Percentiles rank a stretch among this genome's conserved stretches.
Evolutionary conservation across 2,888 invertebrate genomes (phyloP).

Genomic region (Diarsia brunnea): DNA sequence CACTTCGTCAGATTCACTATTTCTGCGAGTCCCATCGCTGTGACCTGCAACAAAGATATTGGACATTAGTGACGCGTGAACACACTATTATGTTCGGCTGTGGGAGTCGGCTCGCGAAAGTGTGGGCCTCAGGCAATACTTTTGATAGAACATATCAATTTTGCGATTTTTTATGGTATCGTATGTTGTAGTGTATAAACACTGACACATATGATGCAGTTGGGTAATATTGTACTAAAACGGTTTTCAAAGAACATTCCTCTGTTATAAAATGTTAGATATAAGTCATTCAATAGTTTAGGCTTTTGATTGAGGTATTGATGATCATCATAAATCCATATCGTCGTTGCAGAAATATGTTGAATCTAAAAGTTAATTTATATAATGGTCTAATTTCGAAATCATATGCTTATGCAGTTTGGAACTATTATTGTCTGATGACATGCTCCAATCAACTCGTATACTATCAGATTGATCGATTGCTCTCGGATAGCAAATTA

Average conservation of each 20-base stretch:
- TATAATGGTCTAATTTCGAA: slow-evolving; percentile 44
- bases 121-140: slow-evolving; percentile 11
- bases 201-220: slow-evolving; percentile 6
- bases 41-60: slow-evolving; percentile 77
- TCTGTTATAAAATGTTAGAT: not conserved
- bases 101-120: slow-evolving; percentile 47
- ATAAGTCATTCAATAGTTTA: slow-evolving; percentile 9
- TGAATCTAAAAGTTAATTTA: slow-evolving; percentile 30
- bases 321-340: slow-evolving; percentile 19
- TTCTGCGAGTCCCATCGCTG: slow-evolving; percentile 69
- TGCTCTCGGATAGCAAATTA: slow-evolving; percentile 42
- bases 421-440: slow-evolving; percentile 46
- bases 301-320: slow-evolving; percentile 19
- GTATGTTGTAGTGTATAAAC: not conserved
- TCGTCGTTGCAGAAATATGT: not conserved
- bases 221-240: slow-evolving; percentile 18
- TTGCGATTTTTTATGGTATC: slow-evolving; percentile 3
- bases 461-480: slow-evolving; percentile 58
- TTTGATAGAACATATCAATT: slow-evolving; percentile 23
- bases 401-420: slow-evolving; percentile 33
- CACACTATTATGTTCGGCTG: slow-evolving; percentile 48
- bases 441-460: slow-evolving; percentile 46
- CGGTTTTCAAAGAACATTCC: not conserved
- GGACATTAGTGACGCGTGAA: slow-evolving; percentile 65
- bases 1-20: slow-evolving; percentile 70